Conservation (phyloP, 92 coral and sea anemone genomes). For the Porites cylindrica region DNA sequence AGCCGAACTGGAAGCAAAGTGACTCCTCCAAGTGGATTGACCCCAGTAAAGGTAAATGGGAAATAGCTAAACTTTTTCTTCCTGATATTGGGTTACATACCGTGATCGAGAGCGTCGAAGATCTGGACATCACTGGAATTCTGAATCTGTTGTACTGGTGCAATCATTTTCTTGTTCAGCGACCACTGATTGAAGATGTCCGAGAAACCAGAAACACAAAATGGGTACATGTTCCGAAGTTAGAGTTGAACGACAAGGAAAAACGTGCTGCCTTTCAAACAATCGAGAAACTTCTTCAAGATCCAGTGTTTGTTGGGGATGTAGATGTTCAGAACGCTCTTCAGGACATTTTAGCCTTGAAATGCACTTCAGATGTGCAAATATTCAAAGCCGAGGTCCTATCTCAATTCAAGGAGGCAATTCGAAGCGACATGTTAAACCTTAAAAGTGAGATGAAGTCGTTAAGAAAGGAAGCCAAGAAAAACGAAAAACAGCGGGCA, state of each 20-base stretch:
- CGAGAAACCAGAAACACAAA: conserved; percentile 72
- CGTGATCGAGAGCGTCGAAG: conserved; percentile 14
- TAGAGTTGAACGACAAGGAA: conserved; percentile 60
- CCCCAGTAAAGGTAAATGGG: conserved; percentile 84
- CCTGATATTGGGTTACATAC: conserved; percentile 65
- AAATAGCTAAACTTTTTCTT: conserved; percentile 84
- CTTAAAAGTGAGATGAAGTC: conserved; percentile 8
- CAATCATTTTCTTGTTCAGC: conserved; percentile 66
- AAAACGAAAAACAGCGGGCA: conserved; percentile 12
- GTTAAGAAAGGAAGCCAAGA: conserved; percentile 26
- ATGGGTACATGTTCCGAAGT: conserved; percentile 84
- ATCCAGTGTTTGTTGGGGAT: conserved; percentile 71
- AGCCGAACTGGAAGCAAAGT: conserved; percentile 85
- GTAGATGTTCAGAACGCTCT: conserved; percentile 59
- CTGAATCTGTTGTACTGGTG: conserved; percentile 83
- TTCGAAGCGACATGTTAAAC: conserved; percentile 1
- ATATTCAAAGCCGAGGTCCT: conserved; percentile 18
- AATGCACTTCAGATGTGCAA: conserved; percentile 17
- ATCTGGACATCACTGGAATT: conserved; percentile 79
- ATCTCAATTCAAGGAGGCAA: conserved; percentile 15
- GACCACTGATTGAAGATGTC: conserved; percentile 58
- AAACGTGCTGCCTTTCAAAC: conserved; percentile 72
- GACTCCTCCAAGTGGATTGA: conserved; percentile 80
- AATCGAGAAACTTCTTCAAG: conserved; percentile 69
- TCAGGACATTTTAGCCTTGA: conserved; percentile 21